A percentile compares a stretch with the other conserved stretches of the same genome.
These are phyloP conservation scores for Sporophila hypoxantha DNA, from an alignment of 2,113 vertebrate genomes.

Conservation along the genomic window DNA sequence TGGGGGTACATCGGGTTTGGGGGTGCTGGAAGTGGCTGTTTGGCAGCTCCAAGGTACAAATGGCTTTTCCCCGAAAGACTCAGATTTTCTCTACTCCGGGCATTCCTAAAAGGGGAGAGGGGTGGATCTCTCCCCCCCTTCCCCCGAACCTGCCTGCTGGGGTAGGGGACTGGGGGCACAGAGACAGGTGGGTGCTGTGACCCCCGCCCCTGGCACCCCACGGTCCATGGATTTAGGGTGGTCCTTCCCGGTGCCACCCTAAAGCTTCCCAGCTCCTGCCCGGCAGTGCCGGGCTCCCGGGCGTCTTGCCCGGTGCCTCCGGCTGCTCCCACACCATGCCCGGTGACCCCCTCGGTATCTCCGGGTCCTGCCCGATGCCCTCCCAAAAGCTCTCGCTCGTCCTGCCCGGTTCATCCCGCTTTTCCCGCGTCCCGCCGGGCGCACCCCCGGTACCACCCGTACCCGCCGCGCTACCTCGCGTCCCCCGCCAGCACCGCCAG, in stretches of 20 bases:
- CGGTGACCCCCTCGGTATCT: background rate
- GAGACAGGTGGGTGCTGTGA: background rate
- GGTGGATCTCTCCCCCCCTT: rapidly evolving
- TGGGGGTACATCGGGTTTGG: background rate
- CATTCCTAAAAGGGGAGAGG: rapidly evolving
- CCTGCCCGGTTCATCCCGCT: background rate
- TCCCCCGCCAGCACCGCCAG: background rate
- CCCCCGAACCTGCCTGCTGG: background rate
- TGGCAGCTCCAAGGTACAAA: background rate
- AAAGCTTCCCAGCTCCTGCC: background rate
- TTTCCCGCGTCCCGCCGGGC: background rate
- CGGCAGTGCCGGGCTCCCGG: background rate
- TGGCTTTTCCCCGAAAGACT: rapidly evolving
- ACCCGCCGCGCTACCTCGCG: background rate
- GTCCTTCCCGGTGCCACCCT: background rate
- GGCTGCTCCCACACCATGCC: background rate
- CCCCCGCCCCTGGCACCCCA: rapidly evolving
- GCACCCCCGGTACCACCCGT: background rate
- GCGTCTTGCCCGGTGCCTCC: too few species aligned
- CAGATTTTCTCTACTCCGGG: background rate
- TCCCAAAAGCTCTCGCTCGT: background rate
- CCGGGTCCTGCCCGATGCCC: background rate
- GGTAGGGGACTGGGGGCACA: background rate
- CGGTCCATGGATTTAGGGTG: too few species aligned
- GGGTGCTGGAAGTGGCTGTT: background rate